Conservation (phyloP, 2,797 vertebrate species). For the Crotalus adamanteus region DNA sequence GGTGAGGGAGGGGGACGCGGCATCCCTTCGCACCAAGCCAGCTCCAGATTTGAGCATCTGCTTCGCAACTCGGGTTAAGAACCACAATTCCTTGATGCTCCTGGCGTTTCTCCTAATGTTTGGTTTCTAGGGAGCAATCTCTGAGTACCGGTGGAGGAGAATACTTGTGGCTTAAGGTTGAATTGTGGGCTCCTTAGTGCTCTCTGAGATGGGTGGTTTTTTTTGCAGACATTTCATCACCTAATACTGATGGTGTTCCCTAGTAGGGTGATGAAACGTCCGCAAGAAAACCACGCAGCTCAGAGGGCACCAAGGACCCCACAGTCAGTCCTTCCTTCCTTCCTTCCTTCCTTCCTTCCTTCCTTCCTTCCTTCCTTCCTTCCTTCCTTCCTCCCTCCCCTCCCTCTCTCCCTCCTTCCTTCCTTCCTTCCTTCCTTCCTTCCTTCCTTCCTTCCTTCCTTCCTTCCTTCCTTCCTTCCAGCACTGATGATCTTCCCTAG, state of each 20-base stretch:
- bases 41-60: neutral
- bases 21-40: neutral
- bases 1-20: neutral
- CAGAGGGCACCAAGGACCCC: no score
- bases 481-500: neutral
- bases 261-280: neutral
- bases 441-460: no score
- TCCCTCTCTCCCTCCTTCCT: no score
- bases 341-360: no score
- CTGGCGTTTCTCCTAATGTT: accelerated
- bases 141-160: neutral
- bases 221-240: neutral
- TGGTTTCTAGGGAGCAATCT: neutral
- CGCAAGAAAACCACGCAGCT: no score
- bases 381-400: no score
- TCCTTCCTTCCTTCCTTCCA: no score
- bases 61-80: neutral
- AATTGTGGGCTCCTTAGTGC: neutral
- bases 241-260: neutral
- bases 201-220: neutral
- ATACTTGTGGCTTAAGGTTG: neutral
- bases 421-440: no score
- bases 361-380: no score
- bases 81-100: neutral
- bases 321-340: no score